These are phyloP conservation scores for Craterocephalus amniculus DNA, from an alignment of 2,797 vertebrate species.

Conservation along the genomic window DNA sequence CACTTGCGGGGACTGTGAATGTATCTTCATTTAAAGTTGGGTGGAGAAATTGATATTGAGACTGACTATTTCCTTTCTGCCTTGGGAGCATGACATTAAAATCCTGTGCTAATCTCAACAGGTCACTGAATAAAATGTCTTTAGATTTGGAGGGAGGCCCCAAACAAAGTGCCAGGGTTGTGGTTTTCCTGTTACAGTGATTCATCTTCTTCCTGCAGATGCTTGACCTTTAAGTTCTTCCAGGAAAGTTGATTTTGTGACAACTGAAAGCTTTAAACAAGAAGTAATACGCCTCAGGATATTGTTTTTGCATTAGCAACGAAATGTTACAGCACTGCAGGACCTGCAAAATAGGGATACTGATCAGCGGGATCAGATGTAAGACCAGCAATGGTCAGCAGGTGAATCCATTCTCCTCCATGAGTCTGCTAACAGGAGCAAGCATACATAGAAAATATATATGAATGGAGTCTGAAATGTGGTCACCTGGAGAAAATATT, in stretches of 20 bases:
- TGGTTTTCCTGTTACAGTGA: not conserved
- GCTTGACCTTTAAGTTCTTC: not conserved
- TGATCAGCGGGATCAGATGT: constrained; percentile 8
- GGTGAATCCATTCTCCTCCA: not conserved
- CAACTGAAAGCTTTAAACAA: constrained; percentile 10
- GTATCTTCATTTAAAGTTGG: not conserved
- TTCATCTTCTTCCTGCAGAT: not conserved
- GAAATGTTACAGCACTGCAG: not conserved
- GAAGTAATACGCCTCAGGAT: constrained; percentile 3
- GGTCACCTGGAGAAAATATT: not conserved
- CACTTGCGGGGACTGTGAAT: not conserved
- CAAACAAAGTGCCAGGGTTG: not conserved
- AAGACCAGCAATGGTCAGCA: not conserved
- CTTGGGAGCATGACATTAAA: not conserved
- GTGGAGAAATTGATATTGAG: not conserved
- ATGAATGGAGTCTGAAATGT: not conserved
- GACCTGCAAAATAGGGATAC: not conserved
- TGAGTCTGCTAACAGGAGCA: not conserved
- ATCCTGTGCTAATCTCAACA: not conserved
- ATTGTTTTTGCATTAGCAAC: constrained; percentile 6
- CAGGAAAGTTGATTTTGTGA: constrained; percentile 12
- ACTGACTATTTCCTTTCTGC: not conserved
- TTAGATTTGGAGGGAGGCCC: too few relatives aligned
- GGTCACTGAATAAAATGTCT: not conserved
- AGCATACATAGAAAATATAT: not conserved